These are phyloP conservation scores for Oscheius onirici DNA, from an alignment of 2,888 invertebrate genomes.

Conservation along the genomic window DNA sequence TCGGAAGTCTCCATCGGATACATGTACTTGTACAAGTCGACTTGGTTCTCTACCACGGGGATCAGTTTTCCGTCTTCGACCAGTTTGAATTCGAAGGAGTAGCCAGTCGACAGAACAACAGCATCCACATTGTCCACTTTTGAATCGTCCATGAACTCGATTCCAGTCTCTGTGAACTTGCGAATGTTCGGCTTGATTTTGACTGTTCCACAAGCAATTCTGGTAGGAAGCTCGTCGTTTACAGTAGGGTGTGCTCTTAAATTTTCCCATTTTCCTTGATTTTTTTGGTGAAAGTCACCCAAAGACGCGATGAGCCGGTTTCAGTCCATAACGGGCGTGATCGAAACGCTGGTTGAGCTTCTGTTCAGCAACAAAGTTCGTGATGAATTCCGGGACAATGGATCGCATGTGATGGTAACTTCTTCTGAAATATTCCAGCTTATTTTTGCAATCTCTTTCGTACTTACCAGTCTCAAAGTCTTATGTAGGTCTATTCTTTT, in stretches of 20 bases:
- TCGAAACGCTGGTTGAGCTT: slow-evolving; percentile 55
- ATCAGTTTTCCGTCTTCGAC: slow-evolving; percentile 67
- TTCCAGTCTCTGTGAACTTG: slow-evolving; percentile 57
- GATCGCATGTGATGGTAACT: not conserved
- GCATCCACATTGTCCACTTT: slow-evolving; percentile 57
- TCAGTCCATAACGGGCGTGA: slow-evolving; percentile 72
- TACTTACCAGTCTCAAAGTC: no score
- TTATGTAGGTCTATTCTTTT: no score
- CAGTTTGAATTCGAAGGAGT: slow-evolving; percentile 72
- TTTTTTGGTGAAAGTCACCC: slow-evolving; percentile 25
- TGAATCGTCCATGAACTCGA: slow-evolving; percentile 63
- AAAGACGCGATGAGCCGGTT: slow-evolving; percentile 71
- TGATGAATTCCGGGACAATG: slow-evolving; percentile 42
- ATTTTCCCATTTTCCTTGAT: not conserved
- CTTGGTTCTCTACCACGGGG: slow-evolving; percentile 51
- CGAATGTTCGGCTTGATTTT: slow-evolving; percentile 58
- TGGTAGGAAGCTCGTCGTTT: slow-evolving; percentile 74
- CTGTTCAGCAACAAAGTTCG: slow-evolving; percentile 49
- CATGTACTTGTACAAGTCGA: slow-evolving; percentile 72
- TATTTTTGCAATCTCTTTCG: no score
- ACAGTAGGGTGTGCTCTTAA: slow-evolving; percentile 64
- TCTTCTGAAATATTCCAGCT: slow-evolving; percentile 13
- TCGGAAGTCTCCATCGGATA: slow-evolving; percentile 71
- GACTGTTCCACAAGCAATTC: slow-evolving; percentile 71
- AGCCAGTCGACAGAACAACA: slow-evolving; percentile 73